Evolutionary conservation across 1,140 invertebrate species (phyloP), one percentile per base, ranked within the genome.

Genomic region (Scaptomyza pallida): DNA sequence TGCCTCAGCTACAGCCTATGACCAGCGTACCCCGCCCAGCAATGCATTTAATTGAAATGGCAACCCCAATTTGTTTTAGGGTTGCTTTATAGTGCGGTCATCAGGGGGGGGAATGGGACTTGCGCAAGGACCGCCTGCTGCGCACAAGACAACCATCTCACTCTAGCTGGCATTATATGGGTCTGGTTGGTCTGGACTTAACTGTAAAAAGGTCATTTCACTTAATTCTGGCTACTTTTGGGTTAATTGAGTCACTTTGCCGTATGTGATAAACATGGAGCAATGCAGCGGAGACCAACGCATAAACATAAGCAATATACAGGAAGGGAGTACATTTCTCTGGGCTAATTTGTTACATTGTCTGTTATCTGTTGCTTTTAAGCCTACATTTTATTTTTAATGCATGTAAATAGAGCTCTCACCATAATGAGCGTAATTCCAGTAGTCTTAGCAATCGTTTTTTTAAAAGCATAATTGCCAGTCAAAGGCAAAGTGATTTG

Each of bases 11-110:
- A 44, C 63, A 16, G 79, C 61, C 48, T 92, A 92, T 60, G 92
- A 92, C 52, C 91, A 89, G 55, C 75, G 91, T 50, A 56, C 52
- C 21, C 89, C 91, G 56, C 89, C 90, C 33, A 72, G 90, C 44
- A 90, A 89, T 81, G 69, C 89, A 77, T 91, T 89, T 82, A 89
- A 91, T 81, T 91, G 88, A 79, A 75, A 68, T 75, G 77, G 43
- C 83, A 72, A 88, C 82, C 82, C 78, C 75, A 86, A 86, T 88
- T 88, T 78, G 75, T 81, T 45, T 30, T 37, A 40, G 55, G 69
- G 62, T 72, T 52, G 56, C 57, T 61, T 51, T 23, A 35, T 17
- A 23, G 43, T 30, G 6, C 10, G 40, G 40, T 17, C 50, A 37
- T 37, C 19, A 33, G n/a, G 40, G 17, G 19, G 17, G 1, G 54